Evolutionary conservation across 2,888 invertebrate genomes (phyloP), one percentile per base, ranked within the genome.

Genomic region (Parnassius apollo): DNA sequence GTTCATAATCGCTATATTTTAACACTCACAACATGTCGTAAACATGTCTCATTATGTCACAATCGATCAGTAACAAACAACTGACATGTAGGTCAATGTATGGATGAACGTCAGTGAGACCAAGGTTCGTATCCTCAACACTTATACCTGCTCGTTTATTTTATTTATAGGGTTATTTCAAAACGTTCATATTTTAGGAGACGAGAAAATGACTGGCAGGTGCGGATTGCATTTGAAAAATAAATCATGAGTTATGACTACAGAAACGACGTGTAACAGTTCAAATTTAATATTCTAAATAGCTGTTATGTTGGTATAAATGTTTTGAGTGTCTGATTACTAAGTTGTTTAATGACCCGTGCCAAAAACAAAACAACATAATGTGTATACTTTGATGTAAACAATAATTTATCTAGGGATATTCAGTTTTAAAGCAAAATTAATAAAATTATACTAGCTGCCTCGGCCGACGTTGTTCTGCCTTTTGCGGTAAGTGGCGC

Each of bases 1-100:
- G 35, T 35, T 35, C 35, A 44, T 50, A 48, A 44, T 18, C n/a
- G 42, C 44, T 11, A 18, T 25, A 49, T 46, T 61, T 56, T 48
- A 10, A 42, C 57, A 57, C 48, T 45, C 25, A 13, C 42, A 50
- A 58, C 35, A 1, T 44, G 50, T 44, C 42, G 50, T 52, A 52
- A 59, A 45, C 52, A 22, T 62, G 67, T 66, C 68, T 61, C 67
- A 63, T 70, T 53, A 64, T 46, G 46, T 46, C 46, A 12, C 46
- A 7, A 7, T 46, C 46, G 51, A 67, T 54, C 68, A 64, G 68
- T 70, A 49, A 18, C 69, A 68, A 67, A 35, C 51, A 62, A 51
- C 25, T 46, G 66, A 68, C 66, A 77, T 71, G 42, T 77, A 64
- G 80, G 80, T 78, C 80, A 80, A 72, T 78, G 77, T 67, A 75